Base-by-base conservation (phyloP, 2,113 vertebrate species). In the Odocoileus virginianus region DNA sequence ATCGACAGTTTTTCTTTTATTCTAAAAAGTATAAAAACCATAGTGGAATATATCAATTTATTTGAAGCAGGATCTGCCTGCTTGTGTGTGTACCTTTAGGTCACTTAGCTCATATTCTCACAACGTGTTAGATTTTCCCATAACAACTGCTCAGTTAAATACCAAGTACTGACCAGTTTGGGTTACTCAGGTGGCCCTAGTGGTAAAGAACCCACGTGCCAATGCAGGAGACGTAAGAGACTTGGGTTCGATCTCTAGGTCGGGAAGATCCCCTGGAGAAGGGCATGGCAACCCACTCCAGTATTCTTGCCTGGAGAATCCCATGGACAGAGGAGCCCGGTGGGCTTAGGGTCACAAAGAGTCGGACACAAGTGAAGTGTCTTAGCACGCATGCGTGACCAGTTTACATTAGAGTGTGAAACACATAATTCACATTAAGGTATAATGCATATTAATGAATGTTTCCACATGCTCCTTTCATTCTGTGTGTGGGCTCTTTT, bases 81-180 rank as follows among this genome's bases (percentile, higher is more conserved):
- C 58, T 58, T 13, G 1, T 0, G 0, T 61, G 50, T 87, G 5
- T 58, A 14, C 3, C 54, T 94, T 88, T 40, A 52, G 47, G 3
- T 61, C 78, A 61, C 43, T 47, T 50, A 40, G 7, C 47, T 79
- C 93, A 50, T 67, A 86, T 83, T 82, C 82, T 96, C 54, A 74
- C 30, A 43, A 25, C 5, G 10, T 82, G 3, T 86, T 94, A 36
- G 71, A 78, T 92, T 87, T 92, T 94, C 58, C 86, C 19, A 3
- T 76, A 96, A 40, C n/a, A 94, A 74, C 76, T 87, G 13, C 85
- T 97, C 82, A 33, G 86, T 83, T 57, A 97, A 85, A 76, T 97
- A 89, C 61, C 52, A 96, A 90, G 43, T 45, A 79, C 55, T 79
- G 40, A 76, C 85, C 60, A 86, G 85, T 85, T 97, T 74, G 67